A percentile compares a stretch with the other conserved stretches of the same genome.
Evolutionary conservation across 2,113 vertebrate species (phyloP).

Genomic region (human (Homo sapiens)): DNA sequence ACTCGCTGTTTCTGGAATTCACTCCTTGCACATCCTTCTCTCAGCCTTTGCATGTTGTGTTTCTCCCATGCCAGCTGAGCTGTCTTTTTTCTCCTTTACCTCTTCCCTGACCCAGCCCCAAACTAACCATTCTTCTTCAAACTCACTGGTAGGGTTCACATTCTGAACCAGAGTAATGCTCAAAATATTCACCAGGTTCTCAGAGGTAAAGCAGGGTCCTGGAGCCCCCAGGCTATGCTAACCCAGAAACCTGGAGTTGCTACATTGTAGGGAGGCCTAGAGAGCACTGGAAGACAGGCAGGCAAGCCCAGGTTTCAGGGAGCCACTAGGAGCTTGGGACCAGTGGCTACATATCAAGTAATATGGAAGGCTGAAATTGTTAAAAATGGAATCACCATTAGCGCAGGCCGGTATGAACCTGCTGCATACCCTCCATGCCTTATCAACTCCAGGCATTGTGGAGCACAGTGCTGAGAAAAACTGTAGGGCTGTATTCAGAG

Average conservation of each 20-base stretch:
- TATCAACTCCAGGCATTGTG: too few species aligned
- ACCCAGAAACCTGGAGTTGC: too few species aligned
- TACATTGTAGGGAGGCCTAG: too few species aligned
- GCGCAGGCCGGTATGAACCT: accelerated
- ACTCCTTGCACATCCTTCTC: background rate
- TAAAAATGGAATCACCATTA: background rate
- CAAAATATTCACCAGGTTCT: background rate
- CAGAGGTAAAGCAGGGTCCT: background rate
- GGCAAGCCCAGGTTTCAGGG: background rate
- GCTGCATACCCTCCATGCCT: accelerated
- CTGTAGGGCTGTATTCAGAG: accelerated
- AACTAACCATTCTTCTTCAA: background rate
- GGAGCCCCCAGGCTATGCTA: background rate
- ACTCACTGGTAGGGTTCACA: background rate
- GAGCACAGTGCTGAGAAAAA: background rate
- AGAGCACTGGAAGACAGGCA: background rate
- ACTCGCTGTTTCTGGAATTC: background rate
- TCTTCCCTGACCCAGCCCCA: background rate
- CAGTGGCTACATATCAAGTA: background rate
- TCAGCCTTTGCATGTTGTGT: background rate
- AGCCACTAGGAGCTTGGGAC: accelerated
- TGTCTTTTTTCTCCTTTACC: background rate
- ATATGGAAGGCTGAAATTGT: background rate
- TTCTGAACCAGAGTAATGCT: background rate
- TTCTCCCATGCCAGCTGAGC: background rate